Base-by-base conservation (phyloP, 2,113 vertebrate species). In the Hepsetus odoe region DNA sequence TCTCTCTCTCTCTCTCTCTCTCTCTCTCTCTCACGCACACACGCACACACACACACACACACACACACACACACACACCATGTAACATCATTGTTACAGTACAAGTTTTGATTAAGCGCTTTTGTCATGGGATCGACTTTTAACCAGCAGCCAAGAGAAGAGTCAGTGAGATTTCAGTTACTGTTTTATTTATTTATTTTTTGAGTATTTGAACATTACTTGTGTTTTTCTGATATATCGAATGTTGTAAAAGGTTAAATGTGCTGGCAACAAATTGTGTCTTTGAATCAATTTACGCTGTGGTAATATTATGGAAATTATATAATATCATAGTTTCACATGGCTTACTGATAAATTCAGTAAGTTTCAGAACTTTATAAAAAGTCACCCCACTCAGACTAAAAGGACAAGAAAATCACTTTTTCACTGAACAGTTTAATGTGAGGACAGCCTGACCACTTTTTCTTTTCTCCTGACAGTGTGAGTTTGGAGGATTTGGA, bases 401-500 rank as follows among this genome's bases (percentile, higher is more conserved):
- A n/a, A n/a, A n/a, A n/a, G n/a, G n/a, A n/a, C n/a, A n/a, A n/a
- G n/a, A n/a, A n/a, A n/a, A n/a, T n/a, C n/a, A n/a, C n/a, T n/a
- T n/a, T n/a, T n/a, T n/a, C n/a, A n/a, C n/a, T n/a, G n/a, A n/a
- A n/a, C n/a, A n/a, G n/a, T n/a, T n/a, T n/a, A n/a, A n/a, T n/a
- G n/a, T n/a, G n/a, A n/a, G n/a, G n/a, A 16, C 13, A 2, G 13
- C 42, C 12, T 44, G 16, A 2, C 13, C 13, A 14, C 13, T 44
- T 14, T 42, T 4, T 14, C 12, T 44, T 49, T 38, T 53, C 22
- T 61, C 28, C 51, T 69, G 32, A 20, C 78, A 88, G 87, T 83
- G 84, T 86, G n/a, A 88, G 87, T 74, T 59, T 88, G 72, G 85
- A 86, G 44, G 80, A 85, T 62, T 77, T 88, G 73, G 82, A 86